Evolutionary conservation across 2,888 invertebrate species (phyloP), one percentile per base, ranked within the genome.

Genomic region (Drosophila emarginata): DNA sequence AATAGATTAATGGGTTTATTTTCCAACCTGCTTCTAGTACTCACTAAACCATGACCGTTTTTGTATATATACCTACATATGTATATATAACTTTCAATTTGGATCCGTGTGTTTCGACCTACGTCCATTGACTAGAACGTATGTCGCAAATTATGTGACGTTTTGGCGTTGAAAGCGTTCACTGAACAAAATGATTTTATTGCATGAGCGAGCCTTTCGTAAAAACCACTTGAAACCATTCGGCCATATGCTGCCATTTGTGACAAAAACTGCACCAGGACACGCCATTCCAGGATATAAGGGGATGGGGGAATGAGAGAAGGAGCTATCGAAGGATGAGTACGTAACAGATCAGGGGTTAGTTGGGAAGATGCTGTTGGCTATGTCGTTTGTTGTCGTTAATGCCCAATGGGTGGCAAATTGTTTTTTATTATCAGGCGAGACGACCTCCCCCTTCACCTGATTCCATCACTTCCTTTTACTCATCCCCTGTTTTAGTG

Each of bases 181-280:
- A 89, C 71, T 88, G 88, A 89, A 84, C 81, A 77, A 87, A 89
- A 89, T 89, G 89, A 90, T 89, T 89, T 90, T 89, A 90, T 89
- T 85, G 87, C 83, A 76, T 72, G 69, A 64, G 80, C 75, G 78
- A 59, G 60, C 72, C 28, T 37, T 18, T 61, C 68, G 66, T 72
- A 64, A 14, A 64, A 68, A 74, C 78, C 83, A 85, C 80, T 86
- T 61, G 57, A 72, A 77, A 72, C 77, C 85, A 83, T 85, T 81
- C 70, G 80, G 71, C 89, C 89, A 89, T 89, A 89, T 89, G 89
- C 79, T 90, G 89, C 64, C 80, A 87, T 85, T 87, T 85, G 80
- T 69, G 86, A 82, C 75, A 74, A 73, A 64, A 74, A 85, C 69
- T 83, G 82, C 84, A 82, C 62, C 75, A 56, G 68, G 61, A 53